Evolutionary conservation across 2,113 vertebrate genomes (phyloP), one percentile per base, ranked within the genome.

Genomic region (Gnathonemus echidnorhynchus): DNA sequence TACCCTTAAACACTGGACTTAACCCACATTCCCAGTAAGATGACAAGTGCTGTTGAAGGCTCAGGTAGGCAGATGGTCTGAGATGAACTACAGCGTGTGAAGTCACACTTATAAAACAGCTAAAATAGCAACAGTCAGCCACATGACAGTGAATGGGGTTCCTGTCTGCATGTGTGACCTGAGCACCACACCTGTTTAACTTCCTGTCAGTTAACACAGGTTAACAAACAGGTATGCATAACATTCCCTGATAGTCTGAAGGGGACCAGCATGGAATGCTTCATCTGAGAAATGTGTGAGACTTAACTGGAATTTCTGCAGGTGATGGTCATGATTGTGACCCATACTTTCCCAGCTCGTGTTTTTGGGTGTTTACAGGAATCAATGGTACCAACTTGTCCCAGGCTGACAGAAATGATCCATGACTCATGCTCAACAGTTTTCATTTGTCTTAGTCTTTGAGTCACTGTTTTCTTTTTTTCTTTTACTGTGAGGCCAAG

Each of bases 241-340:
- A 15, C 66, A 15, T 35, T 74, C 11, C 27, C 27, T 31, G 66
- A 70, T 27, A 70, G 66, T 70, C 66, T 58, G 56, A 58, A 24
- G 66, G n/a, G 62, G 2, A n/a, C 27, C 9, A 70, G 62, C 62
- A 31, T 46, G 70, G 53, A 87, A 58, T 66, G 35, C 87, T 90
- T 91, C 91, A 93, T 93, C 91, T 85, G 87, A 92, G 92, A 91
- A 91, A 91, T 92, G 92, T 92, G 92, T 89, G n/a, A 89, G 80
- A 56, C 80, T 89, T 90, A 90, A 87, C 89, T 92, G 92, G 92
- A 92, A 91, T 90, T 45, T 89, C 88, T 88, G 87, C 89, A 91
- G 89, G 92, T 91, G 91, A 92, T 92, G 88, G 90, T 90, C 90
- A 70, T 88, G 90, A 10, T 90, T 90, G 80, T 89, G 88, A 91